These are phyloP conservation scores for Anser cygnoides DNA, from an alignment of 2,113 vertebrate species.

Conservation along the genomic window DNA sequence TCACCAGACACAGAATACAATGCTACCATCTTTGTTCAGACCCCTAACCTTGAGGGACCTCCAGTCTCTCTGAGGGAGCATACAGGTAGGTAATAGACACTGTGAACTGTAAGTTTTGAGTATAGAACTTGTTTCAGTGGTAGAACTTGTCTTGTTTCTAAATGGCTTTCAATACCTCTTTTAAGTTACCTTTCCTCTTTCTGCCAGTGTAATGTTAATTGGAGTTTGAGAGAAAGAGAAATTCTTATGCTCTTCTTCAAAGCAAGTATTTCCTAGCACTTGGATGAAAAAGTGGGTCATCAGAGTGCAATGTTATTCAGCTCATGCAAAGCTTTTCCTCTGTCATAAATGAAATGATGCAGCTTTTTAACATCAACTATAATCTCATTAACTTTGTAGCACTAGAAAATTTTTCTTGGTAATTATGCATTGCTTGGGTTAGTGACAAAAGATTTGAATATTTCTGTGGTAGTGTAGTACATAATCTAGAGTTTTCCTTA, in stretches of 20 bases:
- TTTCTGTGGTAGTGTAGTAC: neutral
- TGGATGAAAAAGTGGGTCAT: neutral
- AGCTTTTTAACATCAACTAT: neutral
- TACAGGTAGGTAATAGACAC: slow-evolving; percentile 80
- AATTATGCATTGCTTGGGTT: neutral
- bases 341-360: neutral
- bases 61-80: slow-evolving; percentile 84
- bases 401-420: neutral
- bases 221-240: neutral
- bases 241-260: neutral
- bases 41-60: slow-evolving; percentile 93
- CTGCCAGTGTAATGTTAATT: neutral
- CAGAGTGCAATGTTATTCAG: neutral
- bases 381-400: neutral
- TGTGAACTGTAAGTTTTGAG: neutral
- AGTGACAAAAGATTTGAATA: neutral
- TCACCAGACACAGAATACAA: slow-evolving; percentile 88
- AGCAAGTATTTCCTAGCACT: neutral
- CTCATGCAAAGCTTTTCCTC: neutral
- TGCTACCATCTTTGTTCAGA: slow-evolving; percentile 91
- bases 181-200: neutral
- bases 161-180: neutral
- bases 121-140: neutral
- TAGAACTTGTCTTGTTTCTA: neutral
- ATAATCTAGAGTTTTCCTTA: neutral